Evolutionary conservation across 2,888 invertebrate genomes (phyloP).

Genomic region (Odontomyia ornata): DNA sequence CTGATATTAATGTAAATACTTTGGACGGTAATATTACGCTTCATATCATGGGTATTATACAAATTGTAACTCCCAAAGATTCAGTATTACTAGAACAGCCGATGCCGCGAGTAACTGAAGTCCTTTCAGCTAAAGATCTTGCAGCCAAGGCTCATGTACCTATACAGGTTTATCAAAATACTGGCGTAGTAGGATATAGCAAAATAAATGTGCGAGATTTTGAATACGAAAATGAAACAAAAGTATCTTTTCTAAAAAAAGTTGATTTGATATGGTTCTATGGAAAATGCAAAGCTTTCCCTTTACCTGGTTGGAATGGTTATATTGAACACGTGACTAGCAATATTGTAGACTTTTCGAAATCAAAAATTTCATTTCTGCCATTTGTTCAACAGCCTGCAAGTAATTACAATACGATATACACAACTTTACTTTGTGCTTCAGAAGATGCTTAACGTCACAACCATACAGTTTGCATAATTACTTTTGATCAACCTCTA

Average conservation of each 20-base stretch:
- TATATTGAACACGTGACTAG: constrained; percentile 13
- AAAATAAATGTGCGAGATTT: constrained; percentile 52
- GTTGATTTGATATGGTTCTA: constrained; percentile 54
- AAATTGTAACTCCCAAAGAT: too few species aligned
- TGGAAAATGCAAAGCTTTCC: constrained; percentile 53
- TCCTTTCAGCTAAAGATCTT: constrained; percentile 53
- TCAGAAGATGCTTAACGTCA: background rate
- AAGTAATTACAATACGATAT: constrained; percentile 32
- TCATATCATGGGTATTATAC: too few species aligned
- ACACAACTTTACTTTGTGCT: constrained; percentile 4
- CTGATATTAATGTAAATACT: too few species aligned
- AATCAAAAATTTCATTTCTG: background rate
- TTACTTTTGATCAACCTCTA: constrained; percentile 29
- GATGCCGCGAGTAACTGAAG: constrained; percentile 45
- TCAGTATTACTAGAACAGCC: constrained; percentile 51
- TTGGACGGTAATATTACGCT: too few species aligned
- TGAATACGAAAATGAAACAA: constrained; percentile 45
- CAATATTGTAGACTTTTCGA: background rate
- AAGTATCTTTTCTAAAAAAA: constrained; percentile 50
- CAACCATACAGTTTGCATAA: constrained; percentile 25
- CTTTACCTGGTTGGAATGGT: constrained; percentile 54
- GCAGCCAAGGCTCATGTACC: constrained; percentile 55
- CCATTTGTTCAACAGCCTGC: constrained; percentile 28
- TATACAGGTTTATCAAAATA: constrained; percentile 54
- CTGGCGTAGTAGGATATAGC: constrained; percentile 53